Base-by-base conservation (phyloP, 2,113 vertebrate genomes). In the Chauna torquata region DNA sequence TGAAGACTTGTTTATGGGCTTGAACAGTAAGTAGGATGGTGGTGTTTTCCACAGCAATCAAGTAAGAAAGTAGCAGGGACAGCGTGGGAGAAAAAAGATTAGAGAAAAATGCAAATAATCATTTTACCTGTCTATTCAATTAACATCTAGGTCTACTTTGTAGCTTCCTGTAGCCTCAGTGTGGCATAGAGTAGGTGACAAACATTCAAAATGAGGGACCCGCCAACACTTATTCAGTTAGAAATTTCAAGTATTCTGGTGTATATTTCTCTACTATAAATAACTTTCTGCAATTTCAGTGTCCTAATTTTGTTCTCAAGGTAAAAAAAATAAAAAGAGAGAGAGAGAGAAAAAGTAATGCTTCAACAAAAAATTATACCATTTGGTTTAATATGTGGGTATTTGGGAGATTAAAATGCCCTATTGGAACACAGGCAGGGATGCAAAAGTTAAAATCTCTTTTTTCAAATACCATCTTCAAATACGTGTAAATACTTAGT, bases 41-140 rank as follows among this genome's bases (percentile, higher is more conserved):
- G 85, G 79, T 96, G 82, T 96, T 96, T 96, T 97, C 87, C 90
- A 83, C 92, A 88, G 79, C 82, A 83, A 88, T 96, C 90, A 96
- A 82, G 47, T 55, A 82, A 84, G 55, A 93, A 88, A 80, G 49
- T 90, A 77, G 22, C 85, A 90, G 42, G 42, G 15, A 93, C 87
- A 28, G 49, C 86, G 94, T 95, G 82, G 92, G 92, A 93, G 96
- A 93, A 85, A 72, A 95, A 96, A 97, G 92, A 97, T 96, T 95
- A 96, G 94, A 97, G 90, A 82, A 97, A 94, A 95, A 97, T 96
- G 93, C 64, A 96, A 96, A 96, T 93, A 92, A 81, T 92, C 20
- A 93, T 86, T 93, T 95, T 93, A 49, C 58, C 84, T 97, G 96
- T 96, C 96, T 96, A 57, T 89, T 92, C 89, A 89, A 87, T 92